A percentile compares a stretch with the other conserved stretches of the same genome.
These are phyloP conservation scores for Orthosia incerta DNA, from an alignment of 2,888 invertebrate genomes.

Conservation along the genomic window DNA sequence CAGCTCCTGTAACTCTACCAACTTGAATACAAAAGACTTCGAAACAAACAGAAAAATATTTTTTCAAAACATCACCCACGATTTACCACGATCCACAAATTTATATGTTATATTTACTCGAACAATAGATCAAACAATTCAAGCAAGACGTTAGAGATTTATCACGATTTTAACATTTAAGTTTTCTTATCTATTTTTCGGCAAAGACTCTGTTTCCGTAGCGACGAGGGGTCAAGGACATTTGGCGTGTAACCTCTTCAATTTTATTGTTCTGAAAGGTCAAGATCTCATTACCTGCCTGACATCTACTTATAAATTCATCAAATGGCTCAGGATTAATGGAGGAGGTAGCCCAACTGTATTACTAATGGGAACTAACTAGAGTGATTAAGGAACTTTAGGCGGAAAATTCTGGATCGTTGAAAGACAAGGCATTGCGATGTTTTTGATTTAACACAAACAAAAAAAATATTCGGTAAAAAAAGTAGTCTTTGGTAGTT, in stretches of 20 bases:
- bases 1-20: background rate
- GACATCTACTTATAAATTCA: slow-evolving; percentile 36
- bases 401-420: background rate
- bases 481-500: too few species aligned
- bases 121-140: slow-evolving; percentile 44
- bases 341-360: background rate
- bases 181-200: slow-evolving; percentile 46
- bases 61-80: slow-evolving; percentile 9
- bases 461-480: too few species aligned
- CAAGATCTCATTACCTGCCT: slow-evolving; percentile 65
- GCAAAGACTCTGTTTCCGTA: slow-evolving; percentile 44
- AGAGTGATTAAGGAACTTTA: slow-evolving; percentile 3
- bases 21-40: slow-evolving; percentile 20
- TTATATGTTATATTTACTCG: slow-evolving; percentile 8
- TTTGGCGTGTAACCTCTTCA: slow-evolving; percentile 53
- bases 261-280: slow-evolving; percentile 71
- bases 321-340: slow-evolving; percentile 34
- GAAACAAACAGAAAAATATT: slow-evolving; percentile 34
- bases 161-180: slow-evolving; percentile 62
- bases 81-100: slow-evolving; percentile 31
- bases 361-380: background rate
- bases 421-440: background rate
- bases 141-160: slow-evolving; percentile 33
- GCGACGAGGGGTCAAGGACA: slow-evolving; percentile 51
- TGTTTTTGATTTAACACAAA: background rate